Conservation (phyloP, 2,888 invertebrate genomes). For the Priocnemis perturbator region DNA sequence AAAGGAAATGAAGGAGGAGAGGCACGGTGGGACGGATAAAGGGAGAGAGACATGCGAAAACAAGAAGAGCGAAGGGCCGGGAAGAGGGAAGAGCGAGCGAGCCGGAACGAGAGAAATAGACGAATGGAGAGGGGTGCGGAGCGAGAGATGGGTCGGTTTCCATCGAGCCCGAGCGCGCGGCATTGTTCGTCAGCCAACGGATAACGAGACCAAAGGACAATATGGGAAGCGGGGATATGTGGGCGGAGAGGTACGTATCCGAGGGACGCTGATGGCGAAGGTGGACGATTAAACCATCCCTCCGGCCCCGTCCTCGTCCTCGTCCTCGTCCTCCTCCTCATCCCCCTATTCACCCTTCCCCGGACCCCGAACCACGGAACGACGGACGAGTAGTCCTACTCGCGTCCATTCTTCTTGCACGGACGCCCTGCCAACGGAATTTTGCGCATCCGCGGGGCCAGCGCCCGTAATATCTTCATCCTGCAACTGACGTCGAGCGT, state of each 20-base stretch:
- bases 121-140: background rate
- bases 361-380: background rate
- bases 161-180: slow-evolving; percentile 38
- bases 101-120: background rate
- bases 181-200: slow-evolving; percentile 49
- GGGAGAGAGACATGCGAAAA: slow-evolving; percentile 3
- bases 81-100: background rate
- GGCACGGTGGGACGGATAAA: background rate
- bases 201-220: slow-evolving; percentile 52
- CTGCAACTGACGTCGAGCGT: too few relatives aligned
- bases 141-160: slow-evolving; percentile 43
- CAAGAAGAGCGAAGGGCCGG: slow-evolving; percentile 10
- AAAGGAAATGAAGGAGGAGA: background rate
- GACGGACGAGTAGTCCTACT: slow-evolving; percentile 30
- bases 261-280: slow-evolving; percentile 29
- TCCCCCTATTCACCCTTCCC: background rate
- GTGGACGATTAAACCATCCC: slow-evolving; percentile 46
- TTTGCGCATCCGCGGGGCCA: background rate
- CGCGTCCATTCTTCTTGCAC: slow-evolving; percentile 37
- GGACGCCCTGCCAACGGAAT: background rate
- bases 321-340: background rate
- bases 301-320: background rate
- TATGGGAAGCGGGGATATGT: slow-evolving; percentile 14
- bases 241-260: slow-evolving; percentile 7
- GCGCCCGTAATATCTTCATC: background rate